These are phyloP conservation scores for Champsocephalus esox DNA, from an alignment of 2,797 vertebrate species.

Conservation along the genomic window DNA sequence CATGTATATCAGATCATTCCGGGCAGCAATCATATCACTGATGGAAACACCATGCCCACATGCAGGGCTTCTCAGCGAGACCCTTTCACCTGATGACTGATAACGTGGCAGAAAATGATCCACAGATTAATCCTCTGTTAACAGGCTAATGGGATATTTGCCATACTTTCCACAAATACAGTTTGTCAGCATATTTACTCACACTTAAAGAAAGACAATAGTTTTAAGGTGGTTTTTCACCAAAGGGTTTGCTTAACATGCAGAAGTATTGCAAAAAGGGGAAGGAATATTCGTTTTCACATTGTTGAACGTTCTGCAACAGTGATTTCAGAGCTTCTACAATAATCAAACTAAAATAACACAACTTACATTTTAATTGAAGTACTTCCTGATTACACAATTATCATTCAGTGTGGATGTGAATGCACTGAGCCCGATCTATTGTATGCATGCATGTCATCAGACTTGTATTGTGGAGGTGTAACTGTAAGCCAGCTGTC, in stretches of 20 bases:
- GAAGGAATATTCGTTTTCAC: too few species aligned
- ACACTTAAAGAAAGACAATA: background rate
- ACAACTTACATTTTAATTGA: background rate
- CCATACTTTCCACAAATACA: background rate
- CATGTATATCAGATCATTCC: background rate
- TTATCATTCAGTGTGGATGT: background rate
- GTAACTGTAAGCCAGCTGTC: conserved; percentile 59
- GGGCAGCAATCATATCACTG: background rate
- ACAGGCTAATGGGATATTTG: background rate
- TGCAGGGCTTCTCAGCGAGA: background rate
- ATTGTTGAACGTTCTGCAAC: background rate
- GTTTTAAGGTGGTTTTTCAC: background rate
- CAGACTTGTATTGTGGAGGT: conserved; percentile 47
- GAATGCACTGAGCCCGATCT: conserved; percentile 10
- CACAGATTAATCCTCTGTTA: background rate
- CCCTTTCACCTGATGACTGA: background rate
- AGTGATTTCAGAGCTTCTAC: background rate
- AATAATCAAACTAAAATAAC: background rate
- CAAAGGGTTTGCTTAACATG: too few species aligned
- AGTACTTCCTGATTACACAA: background rate
- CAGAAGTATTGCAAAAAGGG: too few species aligned
- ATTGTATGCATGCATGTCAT: conserved; percentile 31
- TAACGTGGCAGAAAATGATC: background rate
- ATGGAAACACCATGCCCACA: background rate
- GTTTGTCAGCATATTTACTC: background rate